Evolutionary conservation across 2,888 invertebrate genomes (phyloP).

Genomic region (Limnephilus lunatus): DNA sequence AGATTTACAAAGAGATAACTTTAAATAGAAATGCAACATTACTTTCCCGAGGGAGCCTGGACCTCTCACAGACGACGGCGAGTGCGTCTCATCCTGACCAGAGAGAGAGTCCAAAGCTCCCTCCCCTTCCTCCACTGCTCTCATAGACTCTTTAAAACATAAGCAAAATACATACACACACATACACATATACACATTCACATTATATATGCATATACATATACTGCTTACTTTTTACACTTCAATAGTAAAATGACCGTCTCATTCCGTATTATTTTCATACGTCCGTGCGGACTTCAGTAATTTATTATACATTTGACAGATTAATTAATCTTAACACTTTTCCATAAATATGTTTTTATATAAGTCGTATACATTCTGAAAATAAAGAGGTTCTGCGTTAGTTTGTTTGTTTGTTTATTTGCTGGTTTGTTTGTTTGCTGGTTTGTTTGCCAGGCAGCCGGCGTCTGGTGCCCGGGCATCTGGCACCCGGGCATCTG

Average conservation of each 20-base stretch:
- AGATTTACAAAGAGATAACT: slow-evolving; percentile 54
- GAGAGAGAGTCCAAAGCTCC: background rate
- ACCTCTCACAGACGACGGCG: background rate
- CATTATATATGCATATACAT: slow-evolving; percentile 49
- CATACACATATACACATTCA: slow-evolving; percentile 34
- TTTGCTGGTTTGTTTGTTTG: background rate
- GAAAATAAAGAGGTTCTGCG: slow-evolving; percentile 54
- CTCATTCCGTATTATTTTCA: slow-evolving; percentile 31
- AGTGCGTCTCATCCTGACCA: background rate
- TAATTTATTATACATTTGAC: slow-evolving; percentile 39
- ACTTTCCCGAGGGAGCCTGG: background rate
- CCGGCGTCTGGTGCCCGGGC: background rate
- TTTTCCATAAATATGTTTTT: slow-evolving; percentile 56
- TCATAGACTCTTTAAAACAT: slow-evolving; percentile 61
- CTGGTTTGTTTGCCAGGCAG: background rate
- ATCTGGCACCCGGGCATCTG: background rate
- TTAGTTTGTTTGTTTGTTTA: background rate
- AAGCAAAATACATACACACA: slow-evolving; percentile 55
- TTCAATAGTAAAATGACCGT: slow-evolving; percentile 51
- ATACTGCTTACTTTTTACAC: slow-evolving; percentile 41
- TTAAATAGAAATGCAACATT: slow-evolving; percentile 61
- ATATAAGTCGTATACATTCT: slow-evolving; percentile 59
- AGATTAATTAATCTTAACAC: slow-evolving; percentile 39
- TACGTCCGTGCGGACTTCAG: background rate
- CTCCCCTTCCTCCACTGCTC: slow-evolving; percentile 30